Conservation (phyloP, 2,797 vertebrate genomes). For the Enteromius paludinosus region DNA sequence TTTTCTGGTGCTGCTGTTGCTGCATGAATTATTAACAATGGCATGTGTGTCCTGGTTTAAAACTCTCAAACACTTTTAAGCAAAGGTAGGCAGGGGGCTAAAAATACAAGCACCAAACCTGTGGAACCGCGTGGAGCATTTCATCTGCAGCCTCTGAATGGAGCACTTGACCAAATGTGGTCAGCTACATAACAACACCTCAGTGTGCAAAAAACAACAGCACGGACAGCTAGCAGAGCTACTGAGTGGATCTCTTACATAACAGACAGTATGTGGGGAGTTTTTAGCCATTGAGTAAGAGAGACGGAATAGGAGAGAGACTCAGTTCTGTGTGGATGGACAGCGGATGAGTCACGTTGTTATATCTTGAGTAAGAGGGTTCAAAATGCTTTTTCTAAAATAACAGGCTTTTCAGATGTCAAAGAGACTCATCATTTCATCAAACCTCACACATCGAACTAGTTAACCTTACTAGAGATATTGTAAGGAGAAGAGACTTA, state of each 20-base stretch:
- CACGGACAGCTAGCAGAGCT: slow-evolving; percentile 24
- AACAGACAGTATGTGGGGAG: slow-evolving; percentile 29
- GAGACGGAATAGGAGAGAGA: slow-evolving; percentile 17
- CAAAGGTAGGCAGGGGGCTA: slow-evolving; percentile 41
- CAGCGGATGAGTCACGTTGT: slow-evolving; percentile 24
- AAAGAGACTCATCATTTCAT: background rate
- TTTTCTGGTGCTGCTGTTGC: slow-evolving; percentile 2
- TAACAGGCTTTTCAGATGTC: slow-evolving; percentile 1
- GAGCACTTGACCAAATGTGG: slow-evolving; percentile 44
- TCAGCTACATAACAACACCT: slow-evolving; percentile 40
- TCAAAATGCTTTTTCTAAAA: slow-evolving; percentile 23
- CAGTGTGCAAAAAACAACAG: slow-evolving; percentile 23
- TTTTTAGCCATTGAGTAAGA: slow-evolving; percentile 27
- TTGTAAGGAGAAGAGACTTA: background rate
- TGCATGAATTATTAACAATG: slow-evolving; percentile 24
- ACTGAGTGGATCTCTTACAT: slow-evolving; percentile 34
- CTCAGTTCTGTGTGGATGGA: slow-evolving; percentile 19
- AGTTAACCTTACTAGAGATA: background rate
- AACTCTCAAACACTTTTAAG: slow-evolving; percentile 38
- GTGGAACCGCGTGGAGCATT: background rate
- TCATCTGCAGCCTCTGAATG: slow-evolving; percentile 29
- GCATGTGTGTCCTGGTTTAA: slow-evolving; percentile 44
- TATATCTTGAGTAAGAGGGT: slow-evolving; percentile 18
- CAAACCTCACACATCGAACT: slow-evolving; percentile 7
- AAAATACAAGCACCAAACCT: slow-evolving; percentile 49